A percentile compares a stretch with the other conserved stretches of the same genome.
Evolutionary conservation across 2,113 vertebrate species (phyloP).

Genomic region (Andinoacara biseriatus): DNA sequence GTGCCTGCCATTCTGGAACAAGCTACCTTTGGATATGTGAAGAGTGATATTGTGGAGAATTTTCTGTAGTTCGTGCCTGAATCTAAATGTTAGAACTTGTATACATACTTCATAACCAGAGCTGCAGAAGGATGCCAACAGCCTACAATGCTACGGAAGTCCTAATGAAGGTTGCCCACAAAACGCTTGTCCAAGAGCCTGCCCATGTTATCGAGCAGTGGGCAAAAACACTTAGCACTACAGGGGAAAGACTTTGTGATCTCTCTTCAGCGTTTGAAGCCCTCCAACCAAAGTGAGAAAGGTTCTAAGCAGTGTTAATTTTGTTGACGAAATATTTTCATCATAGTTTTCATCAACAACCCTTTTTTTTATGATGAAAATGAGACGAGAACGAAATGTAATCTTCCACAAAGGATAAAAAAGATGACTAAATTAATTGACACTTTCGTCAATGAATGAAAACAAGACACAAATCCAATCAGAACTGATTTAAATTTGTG

Average conservation of each 20-base stretch:
- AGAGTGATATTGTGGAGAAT: background rate
- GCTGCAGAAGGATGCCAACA: background rate
- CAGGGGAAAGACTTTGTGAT: background rate
- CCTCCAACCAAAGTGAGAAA: too few species aligned
- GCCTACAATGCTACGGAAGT: background rate
- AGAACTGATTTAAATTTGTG: too few species aligned
- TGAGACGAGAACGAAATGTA: too few species aligned
- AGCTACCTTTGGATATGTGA: background rate
- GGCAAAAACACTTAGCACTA: background rate
- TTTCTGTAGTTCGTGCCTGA: slow-evolving; percentile 3
- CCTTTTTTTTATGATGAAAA: too few species aligned
- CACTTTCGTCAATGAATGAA: too few species aligned
- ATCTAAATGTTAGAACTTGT: background rate
- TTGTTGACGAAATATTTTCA: too few species aligned
- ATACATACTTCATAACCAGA: background rate
- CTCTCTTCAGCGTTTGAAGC: too few species aligned
- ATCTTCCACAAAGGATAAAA: too few species aligned
- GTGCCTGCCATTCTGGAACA: background rate
- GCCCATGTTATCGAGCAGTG: background rate
- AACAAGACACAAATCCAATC: too few species aligned
- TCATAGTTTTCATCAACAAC: too few species aligned
- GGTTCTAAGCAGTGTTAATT: too few species aligned
- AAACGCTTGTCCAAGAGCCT: background rate
- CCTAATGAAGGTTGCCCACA: background rate
- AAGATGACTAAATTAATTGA: too few species aligned